Evolutionary conservation across 2,888 invertebrate species (phyloP), one percentile per base, ranked within the genome.

Genomic region (Lagria hirta): DNA sequence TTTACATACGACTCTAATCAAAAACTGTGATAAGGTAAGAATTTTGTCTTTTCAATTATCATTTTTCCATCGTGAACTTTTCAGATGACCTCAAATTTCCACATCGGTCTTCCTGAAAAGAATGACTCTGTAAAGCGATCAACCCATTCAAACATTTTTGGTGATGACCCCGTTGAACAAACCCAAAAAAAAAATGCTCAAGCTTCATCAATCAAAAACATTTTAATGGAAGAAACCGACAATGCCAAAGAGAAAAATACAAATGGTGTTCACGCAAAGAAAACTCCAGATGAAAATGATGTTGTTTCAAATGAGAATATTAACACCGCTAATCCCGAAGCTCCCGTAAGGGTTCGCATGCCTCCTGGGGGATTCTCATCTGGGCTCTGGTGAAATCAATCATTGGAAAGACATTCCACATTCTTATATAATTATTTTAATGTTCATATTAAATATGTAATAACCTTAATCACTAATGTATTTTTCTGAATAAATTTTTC

Each of bases 281-380:
- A n/a, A n/a, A n/a, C n/a, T n/a, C n/a, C n/a, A n/a, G 4, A 27
- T 15, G 10, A 23, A 11, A n/a, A 23, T n/a, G n/a, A 23, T 23
- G 4, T 4, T 23, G 23, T 8, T n/a, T 4, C 4, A 23, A 23
- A 23, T 4, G 23, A 23, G 8, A 23, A 6, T 23, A 23, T 8
- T 4, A 28, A 37, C 20, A 37, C 28, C 28, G 36, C 27, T 3
- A 26, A 36, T 36, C 10, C 17, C 18, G 2, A 23, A 12, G 35
- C 32, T 16, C 42, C 54, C 4, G 45, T 46, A 32, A 49, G 58
- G 28, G 56, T 58, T 15, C 57, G 64, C 29, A 60, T 65, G 5
- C 66, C 66, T 24, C 67, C 66, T 4, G 66, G 66, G 43, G 67
- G 66, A 5, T 64, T 57, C 42, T 66, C 65, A 5, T 57, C 65